A percentile compares a stretch with the other conserved stretches of the same genome.
Evolutionary conservation across 2,797 vertebrate species (phyloP).

Genomic region (Sarcophilus harrisii): DNA sequence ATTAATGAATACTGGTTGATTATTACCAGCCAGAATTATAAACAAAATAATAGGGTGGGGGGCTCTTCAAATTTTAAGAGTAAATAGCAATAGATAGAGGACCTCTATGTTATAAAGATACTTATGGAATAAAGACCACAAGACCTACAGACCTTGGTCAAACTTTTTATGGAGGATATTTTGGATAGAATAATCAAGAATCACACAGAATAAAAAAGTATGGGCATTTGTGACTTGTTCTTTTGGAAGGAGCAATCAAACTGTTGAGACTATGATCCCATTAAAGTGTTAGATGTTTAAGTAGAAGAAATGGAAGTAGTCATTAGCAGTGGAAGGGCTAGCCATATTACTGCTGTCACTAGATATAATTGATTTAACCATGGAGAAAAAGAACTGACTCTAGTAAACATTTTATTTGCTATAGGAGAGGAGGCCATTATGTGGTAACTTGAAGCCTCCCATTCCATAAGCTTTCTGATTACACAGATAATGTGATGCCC

Average conservation of each 20-base stretch:
- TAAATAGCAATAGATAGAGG: neutral
- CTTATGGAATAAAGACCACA: neutral
- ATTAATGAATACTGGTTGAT: neutral
- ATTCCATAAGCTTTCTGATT: neutral
- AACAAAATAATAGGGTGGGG: neutral
- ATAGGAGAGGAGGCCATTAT: neutral
- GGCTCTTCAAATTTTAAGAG: neutral
- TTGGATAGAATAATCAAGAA: neutral
- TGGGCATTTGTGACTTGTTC: neutral
- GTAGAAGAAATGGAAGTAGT: neutral
- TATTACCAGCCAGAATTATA: neutral
- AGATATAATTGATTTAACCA: neutral
- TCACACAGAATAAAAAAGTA: neutral
- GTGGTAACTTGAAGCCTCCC: neutral
- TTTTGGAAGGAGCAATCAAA: neutral
- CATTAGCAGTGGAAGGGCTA: neutral
- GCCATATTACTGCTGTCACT: neutral
- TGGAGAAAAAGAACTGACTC: neutral
- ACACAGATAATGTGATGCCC: neutral
- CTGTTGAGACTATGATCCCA: neutral
- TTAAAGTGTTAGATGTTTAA: neutral
- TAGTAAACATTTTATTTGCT: neutral
- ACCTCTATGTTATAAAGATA: neutral
- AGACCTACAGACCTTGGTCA: neutral
- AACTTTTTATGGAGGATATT: neutral